Conservation (phyloP, 37 sponge, comb jelly and placozoan genomes). For the Aphrocallistes beatrix region DNA sequence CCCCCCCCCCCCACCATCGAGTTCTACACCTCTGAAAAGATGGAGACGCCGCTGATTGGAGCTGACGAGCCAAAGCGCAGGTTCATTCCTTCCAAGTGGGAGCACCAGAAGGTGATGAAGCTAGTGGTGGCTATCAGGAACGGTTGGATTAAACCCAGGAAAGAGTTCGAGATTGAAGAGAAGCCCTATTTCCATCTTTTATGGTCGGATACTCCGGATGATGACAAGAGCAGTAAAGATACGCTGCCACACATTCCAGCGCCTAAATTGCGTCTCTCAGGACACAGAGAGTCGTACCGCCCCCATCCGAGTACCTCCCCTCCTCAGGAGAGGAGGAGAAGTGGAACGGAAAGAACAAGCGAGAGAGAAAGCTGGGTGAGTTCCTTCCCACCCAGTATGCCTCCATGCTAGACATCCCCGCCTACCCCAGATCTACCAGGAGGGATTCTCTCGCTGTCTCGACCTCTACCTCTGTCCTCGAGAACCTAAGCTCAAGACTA, state of each 20-base stretch:
- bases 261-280: slow-evolving; percentile 72
- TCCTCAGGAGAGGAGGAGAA: slow-evolving; percentile 52
- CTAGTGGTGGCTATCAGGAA: slow-evolving; percentile 68
- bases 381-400: slow-evolving; percentile 28
- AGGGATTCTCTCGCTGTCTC: slow-evolving; percentile 93
- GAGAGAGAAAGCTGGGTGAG: not conserved
- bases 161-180: slow-evolving; percentile 21
- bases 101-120: slow-evolving; percentile 63
- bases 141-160: slow-evolving; percentile 71
- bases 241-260: slow-evolving; percentile 84
- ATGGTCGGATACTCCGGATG: slow-evolving; percentile 57
- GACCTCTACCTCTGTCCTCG: slow-evolving; percentile 96
- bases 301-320: slow-evolving; percentile 95
- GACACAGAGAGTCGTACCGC: slow-evolving; percentile 94
- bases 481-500: slow-evolving; percentile 66
- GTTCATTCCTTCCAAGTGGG: slow-evolving; percentile 86
- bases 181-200: slow-evolving; percentile 60
- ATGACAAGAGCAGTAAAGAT: slow-evolving; percentile 22
- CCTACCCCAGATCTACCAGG: slow-evolving; percentile 68
- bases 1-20: slow-evolving; percentile 84
- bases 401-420: slow-evolving; percentile 72
- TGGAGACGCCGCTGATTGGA: slow-evolving; percentile 52
- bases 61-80: slow-evolving; percentile 67
- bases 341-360: not conserved
- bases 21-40: slow-evolving; percentile 62